Evolutionary conservation across 2,113 vertebrate species (phyloP), one percentile per base, ranked within the genome.

Genomic region (Lepus americanus): DNA sequence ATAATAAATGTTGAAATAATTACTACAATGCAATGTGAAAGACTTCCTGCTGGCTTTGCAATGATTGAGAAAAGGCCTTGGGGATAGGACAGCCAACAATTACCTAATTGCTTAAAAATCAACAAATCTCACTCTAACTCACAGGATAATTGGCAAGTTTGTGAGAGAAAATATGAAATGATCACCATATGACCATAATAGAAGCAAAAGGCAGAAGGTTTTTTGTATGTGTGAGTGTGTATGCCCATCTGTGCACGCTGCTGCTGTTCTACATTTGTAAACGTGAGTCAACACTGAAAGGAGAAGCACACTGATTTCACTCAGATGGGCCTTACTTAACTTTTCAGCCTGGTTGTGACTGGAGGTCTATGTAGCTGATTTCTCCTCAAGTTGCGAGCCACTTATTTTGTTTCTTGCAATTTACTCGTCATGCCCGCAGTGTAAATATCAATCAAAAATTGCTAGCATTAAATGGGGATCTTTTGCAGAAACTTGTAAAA

Each of bases 21-120:
- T 44, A 53, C 22, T 33, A 29, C 6, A 53, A 79, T 36, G 36
- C 66, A 8, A 11, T 36, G 17, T 69, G 51, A 27, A 74, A 74
- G 49, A 73, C 74, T 81, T 95, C 55, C 72, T 80, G 6, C 44
- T 44, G 72, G 66, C 72, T 91, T 79, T 10, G 7, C 33, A 14
- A 16, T 53, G n/a, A 61, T 36, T 55, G 51, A 80, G 66, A 27
- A 69, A 77, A 79, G 27, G 6, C 63, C 77, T 83, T 64, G 11
- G 17, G 64, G 9, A 39, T 39, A 51, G 14, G 22, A 67, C 12
- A 79, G 87, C 83, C 72, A 91, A 84, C 59, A 93, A 91, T 84
- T 86, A 83, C 93, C 76, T 83, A 90, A 81, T 69, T 73, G 88
- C 55, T 59, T 31, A 51, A 92, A 51, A 61, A 31, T 51, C 88